Evolutionary conservation across 2,888 invertebrate genomes (phyloP).

Genomic region (Neoscelio sp.): DNA sequence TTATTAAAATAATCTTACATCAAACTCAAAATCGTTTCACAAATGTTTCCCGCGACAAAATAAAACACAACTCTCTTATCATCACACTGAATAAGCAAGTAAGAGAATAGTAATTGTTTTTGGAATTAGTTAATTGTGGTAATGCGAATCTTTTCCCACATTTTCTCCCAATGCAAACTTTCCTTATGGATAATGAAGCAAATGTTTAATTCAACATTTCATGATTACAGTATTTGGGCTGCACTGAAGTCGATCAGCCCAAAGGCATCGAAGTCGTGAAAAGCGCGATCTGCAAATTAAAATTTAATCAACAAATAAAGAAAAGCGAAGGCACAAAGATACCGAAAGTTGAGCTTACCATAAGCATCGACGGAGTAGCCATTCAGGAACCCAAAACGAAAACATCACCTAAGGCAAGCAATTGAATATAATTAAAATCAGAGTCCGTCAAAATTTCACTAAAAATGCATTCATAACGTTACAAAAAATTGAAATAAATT

Average conservation of each 20-base stretch:
- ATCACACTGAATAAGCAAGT: too few species aligned
- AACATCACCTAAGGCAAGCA: conserved; percentile 80
- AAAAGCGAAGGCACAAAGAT: conserved; percentile 96
- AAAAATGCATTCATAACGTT: background rate
- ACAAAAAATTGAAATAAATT: conserved; percentile 3
- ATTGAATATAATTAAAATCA: too few species aligned
- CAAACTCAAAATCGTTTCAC: too few species aligned
- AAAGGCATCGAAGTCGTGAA: conserved; percentile 99
- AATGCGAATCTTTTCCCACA: too few species aligned
- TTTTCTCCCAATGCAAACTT: too few species aligned
- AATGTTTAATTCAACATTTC: too few species aligned
- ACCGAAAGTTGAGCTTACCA: conserved; percentile 96
- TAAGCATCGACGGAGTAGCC: conserved; percentile 98
- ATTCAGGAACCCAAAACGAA: conserved; percentile 88
- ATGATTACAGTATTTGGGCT: conserved; percentile 93
- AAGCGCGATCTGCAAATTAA: conserved; percentile 97
- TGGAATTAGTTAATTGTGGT: too few species aligned
- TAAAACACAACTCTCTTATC: too few species aligned
- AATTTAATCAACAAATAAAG: conserved; percentile 96
- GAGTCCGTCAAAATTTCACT: background rate
- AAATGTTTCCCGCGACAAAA: too few species aligned
- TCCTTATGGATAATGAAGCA: too few species aligned
- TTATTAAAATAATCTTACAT: too few species aligned
- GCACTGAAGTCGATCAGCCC: conserved; percentile 96
- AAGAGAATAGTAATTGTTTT: too few species aligned